A percentile compares a stretch with the other conserved stretches of the same genome.
Evolutionary conservation across 2,797 vertebrate genomes (phyloP).

Genomic region (Carapus acus): DNA sequence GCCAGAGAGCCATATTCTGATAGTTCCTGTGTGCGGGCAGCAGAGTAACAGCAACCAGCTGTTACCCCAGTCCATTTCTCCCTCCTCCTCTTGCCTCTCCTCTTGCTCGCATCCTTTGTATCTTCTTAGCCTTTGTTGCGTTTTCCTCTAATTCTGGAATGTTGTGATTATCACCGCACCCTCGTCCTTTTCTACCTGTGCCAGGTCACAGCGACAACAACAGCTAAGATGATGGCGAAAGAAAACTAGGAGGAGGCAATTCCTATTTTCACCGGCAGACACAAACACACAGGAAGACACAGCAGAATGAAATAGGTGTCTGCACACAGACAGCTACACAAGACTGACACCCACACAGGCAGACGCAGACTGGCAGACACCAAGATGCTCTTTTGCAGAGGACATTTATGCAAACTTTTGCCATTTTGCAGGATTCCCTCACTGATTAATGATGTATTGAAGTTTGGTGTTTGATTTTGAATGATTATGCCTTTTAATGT

Average conservation of each 20-base stretch:
- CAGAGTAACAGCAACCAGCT: constrained; percentile 55
- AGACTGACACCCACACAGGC: constrained; percentile 9
- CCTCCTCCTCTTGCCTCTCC: constrained; percentile 11
- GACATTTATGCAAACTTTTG: too few relatives aligned
- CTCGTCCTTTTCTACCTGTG: constrained; percentile 27
- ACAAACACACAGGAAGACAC: background rate
- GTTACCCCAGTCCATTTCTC: constrained; percentile 44
- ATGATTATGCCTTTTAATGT: constrained; percentile 48
- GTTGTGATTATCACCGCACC: constrained; percentile 40
- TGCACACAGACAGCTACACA: constrained; percentile 18
- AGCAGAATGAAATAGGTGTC: constrained; percentile 7
- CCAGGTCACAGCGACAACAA: constrained; percentile 34
- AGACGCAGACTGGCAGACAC: background rate
- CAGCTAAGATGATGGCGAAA: constrained; percentile 20
- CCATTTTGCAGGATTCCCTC: constrained; percentile 65
- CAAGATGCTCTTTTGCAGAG: too few relatives aligned
- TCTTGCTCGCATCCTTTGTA: constrained; percentile 18
- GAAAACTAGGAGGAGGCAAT: constrained; percentile 5
- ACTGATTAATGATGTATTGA: constrained; percentile 58
- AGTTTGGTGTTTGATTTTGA: constrained; percentile 49
- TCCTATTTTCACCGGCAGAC: background rate
- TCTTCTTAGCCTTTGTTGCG: constrained; percentile 29
- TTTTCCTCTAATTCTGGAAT: constrained; percentile 26
- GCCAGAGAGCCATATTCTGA: constrained; percentile 39
- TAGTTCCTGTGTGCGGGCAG: constrained; percentile 48